Evolutionary conservation across 2,113 vertebrate species (phyloP).

Genomic region (Cinclus cinclus): DNA sequence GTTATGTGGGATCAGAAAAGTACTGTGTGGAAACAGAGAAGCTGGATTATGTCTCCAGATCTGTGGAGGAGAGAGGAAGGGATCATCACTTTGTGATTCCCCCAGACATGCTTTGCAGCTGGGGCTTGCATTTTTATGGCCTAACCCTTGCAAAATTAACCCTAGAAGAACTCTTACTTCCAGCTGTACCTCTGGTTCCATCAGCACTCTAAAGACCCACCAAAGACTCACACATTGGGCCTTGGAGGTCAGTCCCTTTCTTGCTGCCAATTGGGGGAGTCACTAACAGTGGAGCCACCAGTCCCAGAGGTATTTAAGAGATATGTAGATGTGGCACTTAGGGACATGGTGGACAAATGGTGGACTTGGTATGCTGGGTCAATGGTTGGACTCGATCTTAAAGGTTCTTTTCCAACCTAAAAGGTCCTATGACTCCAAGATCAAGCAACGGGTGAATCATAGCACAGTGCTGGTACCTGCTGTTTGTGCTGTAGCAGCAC

Average conservation of each 20-base stretch:
- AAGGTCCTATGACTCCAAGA: background rate
- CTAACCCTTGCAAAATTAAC: background rate
- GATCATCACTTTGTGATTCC: background rate
- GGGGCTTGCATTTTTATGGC: background rate
- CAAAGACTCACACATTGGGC: background rate
- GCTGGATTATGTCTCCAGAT: background rate
- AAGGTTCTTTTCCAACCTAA: background rate
- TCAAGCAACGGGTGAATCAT: background rate
- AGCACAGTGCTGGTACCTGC: background rate
- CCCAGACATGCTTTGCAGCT: background rate
- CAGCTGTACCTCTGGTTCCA: background rate
- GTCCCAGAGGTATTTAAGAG: background rate
- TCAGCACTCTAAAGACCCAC: background rate
- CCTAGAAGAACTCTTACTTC: background rate
- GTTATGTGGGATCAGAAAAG: background rate
- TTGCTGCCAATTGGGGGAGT: background rate
- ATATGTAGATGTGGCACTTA: background rate
- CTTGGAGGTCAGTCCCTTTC: background rate
- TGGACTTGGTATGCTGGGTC: background rate
- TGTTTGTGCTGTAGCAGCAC: background rate
- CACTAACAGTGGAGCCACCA: background rate
- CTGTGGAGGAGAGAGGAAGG: background rate
- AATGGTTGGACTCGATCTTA: background rate
- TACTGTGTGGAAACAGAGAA: background rate
- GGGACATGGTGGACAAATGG: background rate